Evolutionary conservation across 2,113 vertebrate genomes (phyloP).

Genomic region (Girardinichthys multiradiatus): DNA sequence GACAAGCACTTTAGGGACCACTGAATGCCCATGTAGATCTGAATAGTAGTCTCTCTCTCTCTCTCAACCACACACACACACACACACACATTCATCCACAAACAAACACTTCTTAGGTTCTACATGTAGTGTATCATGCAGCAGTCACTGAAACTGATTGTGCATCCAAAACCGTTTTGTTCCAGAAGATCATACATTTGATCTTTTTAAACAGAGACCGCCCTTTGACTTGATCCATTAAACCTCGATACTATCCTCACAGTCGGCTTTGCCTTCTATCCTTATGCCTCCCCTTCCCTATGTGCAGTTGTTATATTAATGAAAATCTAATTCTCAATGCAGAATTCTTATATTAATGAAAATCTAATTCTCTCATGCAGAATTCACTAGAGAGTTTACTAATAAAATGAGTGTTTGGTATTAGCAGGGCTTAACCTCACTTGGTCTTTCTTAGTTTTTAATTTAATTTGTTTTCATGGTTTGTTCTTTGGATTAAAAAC

Average conservation of each 20-base stretch:
- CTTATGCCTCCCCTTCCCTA: neutral
- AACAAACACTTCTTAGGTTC: neutral
- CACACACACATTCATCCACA: neutral
- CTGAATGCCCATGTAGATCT: constrained; percentile 28
- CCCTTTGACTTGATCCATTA: constrained; percentile 25
- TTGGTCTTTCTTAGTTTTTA: constrained; percentile 38
- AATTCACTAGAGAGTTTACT: constrained; percentile 27
- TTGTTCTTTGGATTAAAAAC: constrained; percentile 37
- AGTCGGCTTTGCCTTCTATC: neutral
- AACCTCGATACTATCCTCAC: neutral
- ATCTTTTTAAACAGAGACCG: constrained; percentile 20
- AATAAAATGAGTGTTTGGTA: constrained; percentile 18
- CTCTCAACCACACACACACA: neutral
- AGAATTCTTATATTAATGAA: constrained; percentile 11
- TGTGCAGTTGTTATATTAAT: neutral
- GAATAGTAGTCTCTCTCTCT: constrained; percentile 8
- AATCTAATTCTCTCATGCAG: neutral
- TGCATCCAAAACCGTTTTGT: constrained; percentile 25
- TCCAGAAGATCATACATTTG: constrained; percentile 21
- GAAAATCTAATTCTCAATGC: neutral
- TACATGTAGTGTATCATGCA: constrained; percentile 3
- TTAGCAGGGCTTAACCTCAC: constrained; percentile 39
- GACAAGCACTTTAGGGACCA: constrained; percentile 53
- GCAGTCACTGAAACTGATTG: neutral
- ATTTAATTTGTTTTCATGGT: constrained; percentile 42